Evolutionary conservation across 2,797 vertebrate species (phyloP), one percentile per base, ranked within the genome.

Genomic region (Rousettus madagascariensis): DNA sequence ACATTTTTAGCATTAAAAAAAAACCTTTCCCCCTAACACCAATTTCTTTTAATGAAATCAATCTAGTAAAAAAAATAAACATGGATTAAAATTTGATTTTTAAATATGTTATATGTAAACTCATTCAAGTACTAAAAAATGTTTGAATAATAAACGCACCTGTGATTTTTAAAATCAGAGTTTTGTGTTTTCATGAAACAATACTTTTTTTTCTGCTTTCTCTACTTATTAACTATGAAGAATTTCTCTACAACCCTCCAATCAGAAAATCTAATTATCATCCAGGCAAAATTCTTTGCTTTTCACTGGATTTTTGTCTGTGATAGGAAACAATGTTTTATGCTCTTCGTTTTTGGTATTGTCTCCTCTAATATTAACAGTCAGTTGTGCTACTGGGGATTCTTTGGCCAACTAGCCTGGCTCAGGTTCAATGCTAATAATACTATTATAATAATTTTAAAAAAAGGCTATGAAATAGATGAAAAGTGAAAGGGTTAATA

Each of bases 401-500:
- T 87, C 7, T 66, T 91, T 74, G 72, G 65, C 63, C 63, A 93
- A 72, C 0, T 57, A 83, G 13, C 1, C 46, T 74, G 41, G 20
- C 41, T 88, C 87, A 22, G 61, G 59, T 36, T 97, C 95, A 96
- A 51, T 91, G 93, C 87, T 86, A 96, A 92, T 97, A 94, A 97
- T 86, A 92, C 90, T 95, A 91, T 89, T 82, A 94, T 91, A 95
- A 94, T 79, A 95, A 33, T 33, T 33, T 2, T 95, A 80, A 97
- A 98, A 98, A 96, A 97, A 97, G 93, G 96, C 6, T 92, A 78
- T 80, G 94, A 98, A 98, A 98, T 78, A 98, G 96, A 96, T 92
- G 46, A 97, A 87, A 98, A 95, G 38, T 96, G 53, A 97, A 98
- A 97, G 91, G 92, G 93, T 97, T 98, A 98, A 98, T 84, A 84